Base-by-base conservation (phyloP, 2,797 vertebrate species). In the Pitangus sulphuratus region DNA sequence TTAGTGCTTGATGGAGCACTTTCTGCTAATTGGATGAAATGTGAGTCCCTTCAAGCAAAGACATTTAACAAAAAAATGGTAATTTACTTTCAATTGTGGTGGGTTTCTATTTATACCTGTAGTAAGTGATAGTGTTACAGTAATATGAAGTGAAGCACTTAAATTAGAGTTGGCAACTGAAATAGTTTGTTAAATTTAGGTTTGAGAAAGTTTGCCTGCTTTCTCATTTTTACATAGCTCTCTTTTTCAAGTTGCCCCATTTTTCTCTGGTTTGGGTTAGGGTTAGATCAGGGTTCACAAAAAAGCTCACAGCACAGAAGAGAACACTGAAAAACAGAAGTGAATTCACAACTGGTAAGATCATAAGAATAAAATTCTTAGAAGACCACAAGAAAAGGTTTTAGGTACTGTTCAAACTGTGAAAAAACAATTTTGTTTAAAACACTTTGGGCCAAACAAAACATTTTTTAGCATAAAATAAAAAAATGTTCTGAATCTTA, bases 21-120 rank as follows among this genome's bases (percentile, higher is more conserved):
- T 81, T 50, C 72, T 83, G 61, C 54, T 90, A 88, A 84, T 21
- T 92, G 50, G 64, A 89, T 81, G 74, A 90, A 89, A 89, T 50
- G 42, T 0, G 1, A 84, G n/a, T 26, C 69, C 25, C 71, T 80
- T 92, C 51, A 84, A 81, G 75, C n/a, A 80, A 78, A 87, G 64
- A 24, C 11, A 91, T 74, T 77, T 68, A 48, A 90, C 8, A 61
- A 87, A 65, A 88, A 88, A 62, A 12, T 12, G 4, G 30, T 53
- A 61, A 79, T 92, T 77, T 68, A 57, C 3, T 78, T 93, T 90
- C 62, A 66, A 20, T 18, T 54, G 20, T 44, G 7, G 4, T 76
- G 9, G 4, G 65, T 84, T 92, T 75, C 35, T 83, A 30, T 56
- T 84, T 64, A 58, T 68, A 83, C 31, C 68, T 83, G 42, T 48